Conservation (phyloP, 2,888 invertebrate species). For the Orchestes rusci region DNA sequence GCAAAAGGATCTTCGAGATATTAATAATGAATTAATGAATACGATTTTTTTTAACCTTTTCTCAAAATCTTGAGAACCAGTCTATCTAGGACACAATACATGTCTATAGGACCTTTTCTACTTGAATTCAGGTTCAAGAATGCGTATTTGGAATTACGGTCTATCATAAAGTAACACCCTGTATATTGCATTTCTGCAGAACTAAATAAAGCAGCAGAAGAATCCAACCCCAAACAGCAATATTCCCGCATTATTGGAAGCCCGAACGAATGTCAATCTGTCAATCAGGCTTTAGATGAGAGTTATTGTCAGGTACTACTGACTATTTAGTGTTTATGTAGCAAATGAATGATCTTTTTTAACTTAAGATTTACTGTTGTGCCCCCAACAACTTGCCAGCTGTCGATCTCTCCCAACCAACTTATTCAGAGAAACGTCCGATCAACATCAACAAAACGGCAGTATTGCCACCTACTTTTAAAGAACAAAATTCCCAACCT, state of each 20-base stretch:
- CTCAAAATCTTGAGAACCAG: no score
- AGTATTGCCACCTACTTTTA: slow-evolving; percentile 23
- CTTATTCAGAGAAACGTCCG: slow-evolving; percentile 33
- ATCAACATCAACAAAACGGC: slow-evolving; percentile 32
- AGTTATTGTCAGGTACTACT: slow-evolving; percentile 35
- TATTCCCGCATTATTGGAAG: slow-evolving; percentile 37
- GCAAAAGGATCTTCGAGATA: no score
- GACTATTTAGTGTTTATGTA: neutral
- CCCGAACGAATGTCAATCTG: slow-evolving; percentile 36
- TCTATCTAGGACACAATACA: no score
- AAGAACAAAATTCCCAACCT: slow-evolving; percentile 28
- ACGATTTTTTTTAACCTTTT: no score
- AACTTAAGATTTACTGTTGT: slow-evolving; percentile 18
- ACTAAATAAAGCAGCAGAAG: slow-evolving; percentile 31
- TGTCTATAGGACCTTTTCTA: no score
- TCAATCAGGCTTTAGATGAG: slow-evolving; percentile 38
- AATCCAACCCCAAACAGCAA: slow-evolving; percentile 32
- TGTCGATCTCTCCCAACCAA: slow-evolving; percentile 23
- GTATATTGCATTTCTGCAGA: no score
- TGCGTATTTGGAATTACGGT: no score
- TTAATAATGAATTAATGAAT: no score
- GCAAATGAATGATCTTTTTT: neutral
- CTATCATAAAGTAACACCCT: no score
- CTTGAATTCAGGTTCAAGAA: no score
- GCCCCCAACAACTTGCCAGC: slow-evolving; percentile 18